Base-by-base conservation (phyloP, 2,113 vertebrate species). In the Rhodinocichla rosea region DNA sequence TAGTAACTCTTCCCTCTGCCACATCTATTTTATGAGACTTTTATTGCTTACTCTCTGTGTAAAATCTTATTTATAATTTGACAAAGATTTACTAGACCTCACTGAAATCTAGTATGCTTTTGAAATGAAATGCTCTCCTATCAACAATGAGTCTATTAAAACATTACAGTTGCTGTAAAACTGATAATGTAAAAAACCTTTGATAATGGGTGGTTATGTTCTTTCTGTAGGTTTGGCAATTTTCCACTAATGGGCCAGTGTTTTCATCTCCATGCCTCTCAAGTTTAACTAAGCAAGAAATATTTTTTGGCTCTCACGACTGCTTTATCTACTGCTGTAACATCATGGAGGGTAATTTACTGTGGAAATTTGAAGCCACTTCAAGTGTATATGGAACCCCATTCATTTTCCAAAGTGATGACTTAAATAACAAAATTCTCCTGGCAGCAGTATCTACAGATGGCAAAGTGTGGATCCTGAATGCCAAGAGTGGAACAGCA, bases 291-390 rank as follows among this genome's bases (percentile, higher is more conserved):
- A 84, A 96, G 92, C 95, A 97, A 94, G 97, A 95, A 87, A 79
- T 99, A 83, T 97, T 98, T 96, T 99, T 99, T 96, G 99, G 99
- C 56, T 99, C 99, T 82, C 99, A 99, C 5, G 99, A 99, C 42
- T 79, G 96, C 70, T 97, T 92, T 80, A 97, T 99, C 92, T 99
- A 99, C 97, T 99, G 99, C 73, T 97, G 99, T 96, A 97, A 86
- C 35, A 69, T 65, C 35, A 69, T 65, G 42, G 96, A 98, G 62
- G 99, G 99, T 83, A 96, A 98, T 49, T 96, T 98, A 73, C 90
- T 97, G 11, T 99, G 99, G 99, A 98, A 98, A 68, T 99, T 99
- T 92, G 93, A 98, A 97, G 98, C 98, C 9, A 97, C 98, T 13
- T 98, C 98, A 40, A 98, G 97, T 94, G 98, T 99, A 11, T 99